Conservation (phyloP, 2,888 invertebrate genomes). For the Antheraea assamensis region DNA sequence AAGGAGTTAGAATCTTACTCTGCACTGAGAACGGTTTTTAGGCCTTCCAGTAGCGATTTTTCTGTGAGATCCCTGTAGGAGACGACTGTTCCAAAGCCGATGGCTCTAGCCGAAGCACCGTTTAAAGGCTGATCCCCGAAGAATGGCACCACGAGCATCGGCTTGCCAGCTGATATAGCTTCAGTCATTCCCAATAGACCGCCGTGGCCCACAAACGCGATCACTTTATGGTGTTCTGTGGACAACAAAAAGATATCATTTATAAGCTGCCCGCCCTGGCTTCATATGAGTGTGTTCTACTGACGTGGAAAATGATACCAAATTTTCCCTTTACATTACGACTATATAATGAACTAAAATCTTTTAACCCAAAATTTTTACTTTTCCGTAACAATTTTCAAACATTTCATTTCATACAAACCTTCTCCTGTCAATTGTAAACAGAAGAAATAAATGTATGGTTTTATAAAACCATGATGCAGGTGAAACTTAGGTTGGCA, state of each 20-base stretch:
- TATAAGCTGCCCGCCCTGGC: too few species aligned
- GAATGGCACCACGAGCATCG: conserved; percentile 83
- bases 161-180: conserved; percentile 83
- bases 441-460: too few species aligned
- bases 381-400: too few species aligned
- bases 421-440: too few species aligned
- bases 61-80: conserved; percentile 77
- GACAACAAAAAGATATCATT: neutral
- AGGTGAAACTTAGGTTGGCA: too few species aligned
- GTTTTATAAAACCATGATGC: too few species aligned
- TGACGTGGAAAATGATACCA: too few species aligned
- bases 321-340: too few species aligned
- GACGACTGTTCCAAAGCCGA: conserved; percentile 77
- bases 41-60: conserved; percentile 71
- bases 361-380: too few species aligned
- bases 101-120: conserved; percentile 74
- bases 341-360: too few species aligned
- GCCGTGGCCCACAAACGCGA: conserved; percentile 83
- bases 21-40: conserved; percentile 76
- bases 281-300: too few species aligned
- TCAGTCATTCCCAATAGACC: conserved; percentile 84
- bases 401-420: too few species aligned
- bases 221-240: conserved; percentile 82
- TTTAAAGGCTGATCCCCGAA: conserved; percentile 84
- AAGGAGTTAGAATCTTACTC: conserved; percentile 63